phyloP scores from a whole-genome alignment of 2,113 vertebrate genomes.

The Forbesichthys agassizii region DNA sequence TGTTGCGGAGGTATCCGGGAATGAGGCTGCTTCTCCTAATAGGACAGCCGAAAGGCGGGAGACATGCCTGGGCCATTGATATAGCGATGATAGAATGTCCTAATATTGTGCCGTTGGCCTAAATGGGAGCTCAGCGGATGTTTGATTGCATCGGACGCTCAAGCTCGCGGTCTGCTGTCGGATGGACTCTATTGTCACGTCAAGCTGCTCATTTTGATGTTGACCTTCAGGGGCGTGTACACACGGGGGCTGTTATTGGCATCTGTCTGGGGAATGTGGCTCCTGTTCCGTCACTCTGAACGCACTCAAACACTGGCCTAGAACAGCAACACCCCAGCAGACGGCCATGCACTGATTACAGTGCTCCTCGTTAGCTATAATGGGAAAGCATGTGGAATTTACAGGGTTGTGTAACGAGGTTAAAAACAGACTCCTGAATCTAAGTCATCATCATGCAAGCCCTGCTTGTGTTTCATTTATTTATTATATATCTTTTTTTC shows the following conservation, averaged over 20 bases:
- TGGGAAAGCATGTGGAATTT: slow-evolving; percentile 61
- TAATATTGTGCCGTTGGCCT: slow-evolving; percentile 30
- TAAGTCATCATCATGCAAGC: slow-evolving; percentile 36
- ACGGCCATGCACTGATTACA: slow-evolving; percentile 51
- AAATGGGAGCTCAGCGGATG: slow-evolving; percentile 42
- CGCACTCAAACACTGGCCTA: slow-evolving; percentile 1
- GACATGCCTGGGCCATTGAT: slow-evolving; percentile 41
- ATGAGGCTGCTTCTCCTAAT: slow-evolving; percentile 53
- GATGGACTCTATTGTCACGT: slow-evolving; percentile 31
- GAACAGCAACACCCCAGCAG: slow-evolving; percentile 8
- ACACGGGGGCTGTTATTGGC: slow-evolving; percentile 44
- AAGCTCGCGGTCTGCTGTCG: slow-evolving; percentile 16
- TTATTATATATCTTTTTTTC: not conserved
- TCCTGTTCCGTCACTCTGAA: slow-evolving; percentile 35
- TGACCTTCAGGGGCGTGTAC: slow-evolving; percentile 45
- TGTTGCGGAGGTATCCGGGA: slow-evolving; percentile 35
- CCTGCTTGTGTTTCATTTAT: not conserved
- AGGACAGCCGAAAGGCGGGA: slow-evolving; percentile 50
- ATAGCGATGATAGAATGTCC: slow-evolving; percentile 29
- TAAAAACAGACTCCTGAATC: slow-evolving; percentile 61
- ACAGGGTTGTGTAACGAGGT: slow-evolving; percentile 60
- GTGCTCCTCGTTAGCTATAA: slow-evolving; percentile 69
- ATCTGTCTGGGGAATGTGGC: slow-evolving; percentile 45
- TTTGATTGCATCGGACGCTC: slow-evolving; percentile 28
- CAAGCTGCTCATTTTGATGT: slow-evolving; percentile 40